These are phyloP conservation scores for Bryconaethiops microstoma DNA, from an alignment of 2,797 vertebrate species.

Conservation along the genomic window DNA sequence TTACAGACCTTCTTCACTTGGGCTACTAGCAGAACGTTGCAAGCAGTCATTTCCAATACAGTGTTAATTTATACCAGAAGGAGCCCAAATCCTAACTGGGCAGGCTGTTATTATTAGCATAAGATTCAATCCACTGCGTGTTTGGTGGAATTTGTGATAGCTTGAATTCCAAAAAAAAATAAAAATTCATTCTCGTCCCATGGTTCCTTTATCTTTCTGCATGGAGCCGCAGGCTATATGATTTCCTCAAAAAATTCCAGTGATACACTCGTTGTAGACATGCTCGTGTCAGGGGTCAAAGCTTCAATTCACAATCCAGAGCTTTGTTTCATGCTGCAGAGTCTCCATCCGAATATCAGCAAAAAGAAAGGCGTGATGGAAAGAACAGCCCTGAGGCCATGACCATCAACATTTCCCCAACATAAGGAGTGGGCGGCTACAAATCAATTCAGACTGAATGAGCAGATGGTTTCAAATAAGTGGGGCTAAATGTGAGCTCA, in stretches of 20 bases:
- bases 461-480: constrained; percentile 10
- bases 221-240: constrained; percentile 15
- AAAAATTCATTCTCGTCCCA: background rate
- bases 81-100: background rate
- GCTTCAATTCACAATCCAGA: constrained; percentile 19
- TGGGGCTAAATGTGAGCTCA: background rate
- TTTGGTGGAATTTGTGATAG: background rate
- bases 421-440: constrained; percentile 15
- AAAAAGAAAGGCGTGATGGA: constrained; percentile 24
- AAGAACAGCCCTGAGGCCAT: constrained; percentile 21
- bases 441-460: constrained; percentile 1
- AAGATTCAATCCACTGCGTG: background rate
- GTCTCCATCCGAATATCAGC: constrained; percentile 41
- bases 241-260: constrained; percentile 30
- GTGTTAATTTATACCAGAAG: background rate
- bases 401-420: constrained; percentile 18
- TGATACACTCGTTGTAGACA: constrained; percentile 24
- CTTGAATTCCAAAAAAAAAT: background rate
- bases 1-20: background rate
- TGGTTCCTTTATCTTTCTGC: no score
- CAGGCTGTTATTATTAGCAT: background rate
- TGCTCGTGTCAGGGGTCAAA: constrained; percentile 14
- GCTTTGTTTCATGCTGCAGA: constrained; percentile 36
- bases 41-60: background rate
- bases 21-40: background rate